phyloP scores from a whole-genome alignment of 2,113 vertebrate genomes.

The Amblyopsis rosae region DNA sequence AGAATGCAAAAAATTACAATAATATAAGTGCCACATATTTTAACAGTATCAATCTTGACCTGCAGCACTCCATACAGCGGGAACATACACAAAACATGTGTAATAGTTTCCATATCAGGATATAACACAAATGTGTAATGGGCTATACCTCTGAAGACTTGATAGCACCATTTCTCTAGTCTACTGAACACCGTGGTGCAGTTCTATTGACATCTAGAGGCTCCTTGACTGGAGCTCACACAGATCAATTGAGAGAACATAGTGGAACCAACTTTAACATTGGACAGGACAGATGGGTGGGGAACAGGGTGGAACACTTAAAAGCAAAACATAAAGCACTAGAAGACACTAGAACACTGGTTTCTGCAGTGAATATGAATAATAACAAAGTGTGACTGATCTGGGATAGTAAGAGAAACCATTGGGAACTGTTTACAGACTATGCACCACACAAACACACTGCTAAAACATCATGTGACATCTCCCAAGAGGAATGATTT shows the following conservation, averaged over 20 bases:
- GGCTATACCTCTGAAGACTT: not conserved
- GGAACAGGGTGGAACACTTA: not conserved
- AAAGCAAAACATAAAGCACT: not conserved
- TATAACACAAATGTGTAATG: conserved; percentile 22
- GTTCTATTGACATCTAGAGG: conserved; percentile 6
- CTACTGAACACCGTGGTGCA: conserved; percentile 3
- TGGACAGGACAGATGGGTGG: not conserved
- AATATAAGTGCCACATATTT: not conserved
- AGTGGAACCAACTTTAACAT: not conserved
- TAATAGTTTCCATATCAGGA: conserved; percentile 22
- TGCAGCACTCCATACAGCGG: not conserved
- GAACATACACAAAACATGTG: conserved; percentile 8
- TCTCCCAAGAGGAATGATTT: not conserved
- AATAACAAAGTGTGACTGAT: not conserved
- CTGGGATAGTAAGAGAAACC: not conserved
- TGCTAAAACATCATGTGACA: not conserved
- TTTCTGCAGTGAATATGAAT: not conserved
- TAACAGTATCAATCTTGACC: not conserved
- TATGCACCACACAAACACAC: conserved; percentile 1
- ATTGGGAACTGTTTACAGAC: not conserved
- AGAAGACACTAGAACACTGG: not conserved
- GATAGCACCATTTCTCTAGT: conserved; percentile 6
- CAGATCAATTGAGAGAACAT: not conserved
- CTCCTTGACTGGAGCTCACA: conserved; percentile 3
- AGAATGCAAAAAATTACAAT: too few relatives aligned